phyloP scores from a whole-genome alignment of 1,140 invertebrate genomes.

The Aphis craccivora region DNA sequence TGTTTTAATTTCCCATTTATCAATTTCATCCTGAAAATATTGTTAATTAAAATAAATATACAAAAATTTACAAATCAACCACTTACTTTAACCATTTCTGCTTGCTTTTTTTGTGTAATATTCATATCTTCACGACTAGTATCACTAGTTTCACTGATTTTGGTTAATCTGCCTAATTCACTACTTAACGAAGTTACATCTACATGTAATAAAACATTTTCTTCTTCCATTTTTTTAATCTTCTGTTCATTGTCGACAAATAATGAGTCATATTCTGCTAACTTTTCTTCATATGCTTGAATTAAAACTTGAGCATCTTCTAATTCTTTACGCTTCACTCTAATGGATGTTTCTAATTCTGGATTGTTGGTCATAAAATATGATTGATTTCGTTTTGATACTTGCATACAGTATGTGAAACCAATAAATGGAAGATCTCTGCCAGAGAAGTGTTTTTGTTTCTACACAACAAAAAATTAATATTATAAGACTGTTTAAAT shows the following conservation, averaged over 20 bases:
- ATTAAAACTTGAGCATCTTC: constrained; percentile 56
- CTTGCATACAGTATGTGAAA: constrained; percentile 80
- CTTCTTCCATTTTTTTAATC: constrained; percentile 56
- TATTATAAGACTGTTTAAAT: background rate
- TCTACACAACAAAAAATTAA: constrained; percentile 72
- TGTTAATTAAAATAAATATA: background rate
- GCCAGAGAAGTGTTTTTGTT: constrained; percentile 96
- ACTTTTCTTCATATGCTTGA: constrained; percentile 50
- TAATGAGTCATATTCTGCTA: constrained; percentile 42
- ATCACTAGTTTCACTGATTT: constrained; percentile 53
- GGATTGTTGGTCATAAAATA: constrained; percentile 40
- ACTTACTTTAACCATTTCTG: constrained; percentile 50
- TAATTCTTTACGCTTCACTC: constrained; percentile 44
- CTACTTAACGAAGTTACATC: constrained; percentile 44
- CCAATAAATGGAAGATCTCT: constrained; percentile 99
- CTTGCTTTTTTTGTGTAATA: constrained; percentile 43
- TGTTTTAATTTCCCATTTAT: constrained; percentile 56
- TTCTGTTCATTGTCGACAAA: constrained; percentile 35
- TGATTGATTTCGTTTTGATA: constrained; percentile 47
- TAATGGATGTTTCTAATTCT: constrained; percentile 49
- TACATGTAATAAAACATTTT: constrained; percentile 51
- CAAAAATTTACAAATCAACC: background rate
- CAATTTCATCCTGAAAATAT: constrained; percentile 54
- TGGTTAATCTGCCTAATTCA: constrained; percentile 54
- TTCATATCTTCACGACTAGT: background rate